phyloP scores from a whole-genome alignment of 2,113 vertebrate genomes.

The Tapirus terrestris region DNA sequence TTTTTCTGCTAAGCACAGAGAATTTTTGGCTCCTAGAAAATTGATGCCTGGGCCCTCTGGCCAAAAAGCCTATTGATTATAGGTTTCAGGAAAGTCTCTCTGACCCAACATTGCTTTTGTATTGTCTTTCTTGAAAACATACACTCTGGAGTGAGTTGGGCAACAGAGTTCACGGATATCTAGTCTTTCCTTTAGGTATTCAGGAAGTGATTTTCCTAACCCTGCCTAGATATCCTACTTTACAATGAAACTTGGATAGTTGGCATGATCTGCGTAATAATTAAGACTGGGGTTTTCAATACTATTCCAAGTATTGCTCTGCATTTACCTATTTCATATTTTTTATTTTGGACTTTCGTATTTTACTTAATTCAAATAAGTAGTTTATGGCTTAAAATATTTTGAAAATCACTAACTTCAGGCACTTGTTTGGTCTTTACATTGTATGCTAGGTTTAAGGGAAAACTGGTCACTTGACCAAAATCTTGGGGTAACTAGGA shows the following conservation, averaged over 20 bases:
- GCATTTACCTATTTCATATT: neutral
- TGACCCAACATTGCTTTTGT: neutral
- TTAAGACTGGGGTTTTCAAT: neutral
- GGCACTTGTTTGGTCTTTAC: neutral
- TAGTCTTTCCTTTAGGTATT: neutral
- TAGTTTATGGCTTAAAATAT: neutral
- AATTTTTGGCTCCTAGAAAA: neutral
- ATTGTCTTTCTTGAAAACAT: neutral
- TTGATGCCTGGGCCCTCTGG: neutral
- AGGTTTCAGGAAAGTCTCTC: neutral
- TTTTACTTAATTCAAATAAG: neutral
- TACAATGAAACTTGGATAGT: neutral
- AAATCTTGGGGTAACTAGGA: neutral
- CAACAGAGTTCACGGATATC: neutral
- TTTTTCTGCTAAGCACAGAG: neutral
- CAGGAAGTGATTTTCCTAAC: neutral
- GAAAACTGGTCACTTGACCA: neutral
- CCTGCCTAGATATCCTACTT: neutral
- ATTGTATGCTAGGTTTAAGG: neutral
- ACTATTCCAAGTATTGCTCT: neutral
- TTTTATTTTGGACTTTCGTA: neutral
- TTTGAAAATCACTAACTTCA: neutral
- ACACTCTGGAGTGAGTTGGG: neutral
- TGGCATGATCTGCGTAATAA: neutral
- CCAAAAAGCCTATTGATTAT: neutral